Evolutionary conservation across 2,888 invertebrate genomes (phyloP), one percentile per base, ranked within the genome.

Genomic region (Phymatocera aterrima): DNA sequence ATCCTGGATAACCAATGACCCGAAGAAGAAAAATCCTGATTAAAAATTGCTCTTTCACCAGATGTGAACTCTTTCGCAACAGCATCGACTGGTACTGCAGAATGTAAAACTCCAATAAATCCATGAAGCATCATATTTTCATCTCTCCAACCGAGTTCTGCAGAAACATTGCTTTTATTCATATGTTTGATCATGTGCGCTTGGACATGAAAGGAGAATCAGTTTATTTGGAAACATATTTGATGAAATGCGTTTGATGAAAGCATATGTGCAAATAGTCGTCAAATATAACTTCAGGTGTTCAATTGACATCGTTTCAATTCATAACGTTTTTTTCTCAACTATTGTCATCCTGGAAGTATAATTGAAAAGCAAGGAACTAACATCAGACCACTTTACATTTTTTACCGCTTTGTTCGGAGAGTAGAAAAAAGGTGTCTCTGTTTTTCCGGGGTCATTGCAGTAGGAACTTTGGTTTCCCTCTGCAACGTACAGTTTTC

Each of bases 31-130:
- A 37, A 34, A 10, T 34, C 37, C 24, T 37, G 18, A 64, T 64
- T 64, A 37, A 64, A 64, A 64, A 37, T 64, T 18, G 37, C 21
- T 37, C 37, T 64, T 64, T 64, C 12, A 64, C 34, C 64, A 37
- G 37, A 2, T 60, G 31, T 24, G 60, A 5, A 37, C 1, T 37
- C 34, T 37, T 24, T 6, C 28, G 24, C 12, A 3, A 46, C 1
- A 46, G 46, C 15, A 5, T 24, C 15, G 57, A 8, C 28, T 21
- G 5, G n/a, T 37, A 37, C 5, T n/a, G 21, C 37, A 37, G 24
- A 64, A 6, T 24, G 64, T 64, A 37, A 64, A 37, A 64, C 18
- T 21, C 64, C 37, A 18, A 64, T 64, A 18, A 64, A 64, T 64
- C 10, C n/a, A 64, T 64, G 10, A 8, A 64, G 64, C 64, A 37